phyloP scores from a whole-genome alignment of 2,113 vertebrate genomes.

The Vimba vimba region DNA sequence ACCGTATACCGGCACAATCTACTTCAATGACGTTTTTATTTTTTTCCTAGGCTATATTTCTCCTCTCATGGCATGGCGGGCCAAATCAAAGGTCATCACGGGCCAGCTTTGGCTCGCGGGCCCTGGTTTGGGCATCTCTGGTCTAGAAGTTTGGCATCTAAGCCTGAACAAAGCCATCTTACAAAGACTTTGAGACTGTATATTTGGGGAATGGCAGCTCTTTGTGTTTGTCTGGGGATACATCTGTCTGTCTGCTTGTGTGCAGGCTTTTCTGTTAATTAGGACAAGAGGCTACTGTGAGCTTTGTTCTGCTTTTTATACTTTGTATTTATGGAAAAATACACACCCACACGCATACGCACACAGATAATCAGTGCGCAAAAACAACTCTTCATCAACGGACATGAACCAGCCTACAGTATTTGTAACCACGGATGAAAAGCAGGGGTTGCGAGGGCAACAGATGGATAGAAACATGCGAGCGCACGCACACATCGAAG shows the following conservation, averaged over 20 bases:
- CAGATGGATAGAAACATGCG: background rate
- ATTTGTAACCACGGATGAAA: conserved; percentile 31
- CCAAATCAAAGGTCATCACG: no score
- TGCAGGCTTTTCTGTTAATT: conserved; percentile 65
- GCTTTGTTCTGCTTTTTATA: conserved; percentile 55
- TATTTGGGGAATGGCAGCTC: background rate
- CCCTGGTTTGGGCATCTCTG: no score
- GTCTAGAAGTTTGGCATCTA: conserved; percentile 15
- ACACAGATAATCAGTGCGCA: conserved; percentile 30
- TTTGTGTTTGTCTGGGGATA: conserved; percentile 16
- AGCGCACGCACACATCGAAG: conserved; percentile 11
- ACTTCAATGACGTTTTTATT: no score
- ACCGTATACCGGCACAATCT: no score
- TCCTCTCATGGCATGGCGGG: no score
- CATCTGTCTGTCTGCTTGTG: background rate
- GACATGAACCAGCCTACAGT: conserved; percentile 1
- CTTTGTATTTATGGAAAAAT: conserved; percentile 69
- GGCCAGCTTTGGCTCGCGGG: no score
- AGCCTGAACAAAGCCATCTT: background rate
- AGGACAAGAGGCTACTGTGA: conserved; percentile 65
- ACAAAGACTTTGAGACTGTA: background rate
- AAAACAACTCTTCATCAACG: conserved; percentile 24
- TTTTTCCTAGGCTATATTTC: no score
- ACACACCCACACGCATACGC: background rate
- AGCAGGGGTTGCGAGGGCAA: conserved; percentile 17